Evolutionary conservation across 2,888 invertebrate genomes (phyloP).

Genomic region (Drosophila maculinotata): DNA sequence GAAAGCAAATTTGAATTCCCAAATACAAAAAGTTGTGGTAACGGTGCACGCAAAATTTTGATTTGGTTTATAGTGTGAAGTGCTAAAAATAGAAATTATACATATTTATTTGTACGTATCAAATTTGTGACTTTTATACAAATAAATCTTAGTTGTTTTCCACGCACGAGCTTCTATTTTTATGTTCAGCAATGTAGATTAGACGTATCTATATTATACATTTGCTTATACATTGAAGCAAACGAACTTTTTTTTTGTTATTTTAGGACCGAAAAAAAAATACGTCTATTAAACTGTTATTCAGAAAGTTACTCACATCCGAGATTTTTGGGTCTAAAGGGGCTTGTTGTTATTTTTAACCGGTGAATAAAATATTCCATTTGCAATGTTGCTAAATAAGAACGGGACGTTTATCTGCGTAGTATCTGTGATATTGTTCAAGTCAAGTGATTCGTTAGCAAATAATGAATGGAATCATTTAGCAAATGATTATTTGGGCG

Average conservation of each 20-base stretch:
- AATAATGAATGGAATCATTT: constrained; percentile 55
- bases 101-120: constrained; percentile 45
- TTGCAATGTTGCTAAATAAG: constrained; percentile 14
- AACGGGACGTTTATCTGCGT: constrained; percentile 6
- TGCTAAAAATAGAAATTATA: constrained; percentile 52
- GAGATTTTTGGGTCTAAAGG: constrained; percentile 30
- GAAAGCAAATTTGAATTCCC: constrained; percentile 41
- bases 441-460: constrained; percentile 65
- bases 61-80: constrained; percentile 20
- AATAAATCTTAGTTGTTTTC: constrained; percentile 19
- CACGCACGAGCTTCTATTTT: constrained; percentile 47
- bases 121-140: constrained; percentile 24
- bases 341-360: constrained; percentile 22
- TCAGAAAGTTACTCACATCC: constrained; percentile 5
- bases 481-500: constrained; percentile 71
- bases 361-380: constrained; percentile 37
- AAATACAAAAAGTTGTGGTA: constrained; percentile 43
- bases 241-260: constrained; percentile 11
- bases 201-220: constrained; percentile 16
- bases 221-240: constrained; percentile 35
- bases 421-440: constrained; percentile 11
- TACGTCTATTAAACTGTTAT: constrained; percentile 7
- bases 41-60: constrained; percentile 37
- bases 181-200: constrained; percentile 42
- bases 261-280: constrained; percentile 9